A percentile compares a stretch with the other conserved stretches of the same genome.
Conservation (phyloP, 2,888 invertebrate species). For the Zeuzera pyrina region DNA sequence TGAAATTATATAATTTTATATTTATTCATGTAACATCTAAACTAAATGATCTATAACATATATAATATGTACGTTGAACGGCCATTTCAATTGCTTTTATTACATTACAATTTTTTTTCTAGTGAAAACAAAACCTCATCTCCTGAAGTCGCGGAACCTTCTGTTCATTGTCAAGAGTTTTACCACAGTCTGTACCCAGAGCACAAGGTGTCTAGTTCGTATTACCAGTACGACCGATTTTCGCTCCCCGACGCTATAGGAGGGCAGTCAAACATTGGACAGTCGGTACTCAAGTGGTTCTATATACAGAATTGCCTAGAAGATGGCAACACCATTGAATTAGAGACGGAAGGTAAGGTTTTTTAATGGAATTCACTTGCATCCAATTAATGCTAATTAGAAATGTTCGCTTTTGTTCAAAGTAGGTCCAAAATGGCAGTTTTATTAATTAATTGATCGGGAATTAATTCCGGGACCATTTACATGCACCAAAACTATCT, state of each 20-base stretch:
- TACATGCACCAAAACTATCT: no score
- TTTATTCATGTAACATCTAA: no score
- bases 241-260: slow-evolving; percentile 27
- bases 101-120: not conserved
- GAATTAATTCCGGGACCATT: no score
- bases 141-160: slow-evolving; percentile 18
- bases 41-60: no score
- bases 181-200: slow-evolving; percentile 45
- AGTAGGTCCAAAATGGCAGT: no score
- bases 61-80: no score
- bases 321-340: slow-evolving; percentile 18
- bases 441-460: no score
- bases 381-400: no score
- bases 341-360: slow-evolving; percentile 30
- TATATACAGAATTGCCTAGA: slow-evolving; percentile 43
- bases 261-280: slow-evolving; percentile 21
- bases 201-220: slow-evolving; percentile 20
- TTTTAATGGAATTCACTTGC: no score
- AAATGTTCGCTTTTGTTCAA: no score
- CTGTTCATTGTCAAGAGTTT: slow-evolving; percentile 45
- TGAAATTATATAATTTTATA: no score
- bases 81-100: no score
- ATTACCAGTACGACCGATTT: slow-evolving; percentile 49
- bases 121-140: slow-evolving; percentile 4
- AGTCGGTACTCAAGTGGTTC: slow-evolving; percentile 39